phyloP scores from a whole-genome alignment of 2,113 vertebrate species.

The Cavia porcellus region DNA sequence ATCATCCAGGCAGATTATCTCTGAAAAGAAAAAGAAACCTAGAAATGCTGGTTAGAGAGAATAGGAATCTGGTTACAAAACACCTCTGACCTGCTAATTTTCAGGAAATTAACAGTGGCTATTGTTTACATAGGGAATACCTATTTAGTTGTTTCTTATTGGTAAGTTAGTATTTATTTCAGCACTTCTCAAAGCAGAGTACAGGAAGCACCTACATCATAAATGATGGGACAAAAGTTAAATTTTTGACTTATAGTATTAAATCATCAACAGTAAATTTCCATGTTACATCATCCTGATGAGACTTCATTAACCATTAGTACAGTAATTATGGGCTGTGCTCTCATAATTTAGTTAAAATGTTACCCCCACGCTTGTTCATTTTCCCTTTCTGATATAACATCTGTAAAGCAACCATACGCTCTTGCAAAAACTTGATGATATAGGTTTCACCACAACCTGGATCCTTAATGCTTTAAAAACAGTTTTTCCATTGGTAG shows the following conservation, averaged over 20 bases:
- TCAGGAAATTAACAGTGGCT: not conserved
- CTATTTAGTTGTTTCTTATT: not conserved
- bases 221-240: not conserved
- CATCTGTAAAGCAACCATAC: not conserved
- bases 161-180: not conserved
- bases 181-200: not conserved
- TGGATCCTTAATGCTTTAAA: not conserved
- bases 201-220: not conserved
- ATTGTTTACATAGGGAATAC: not conserved
- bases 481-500: not conserved
- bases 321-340: not conserved
- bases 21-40: not conserved
- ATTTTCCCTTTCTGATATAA: not conserved
- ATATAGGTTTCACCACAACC: not conserved
- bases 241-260: not conserved
- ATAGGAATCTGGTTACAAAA: not conserved
- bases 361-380: not conserved
- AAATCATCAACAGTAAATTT: not conserved
- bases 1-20: not conserved
- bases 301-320: not conserved
- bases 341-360: slow-evolving; percentile 13
- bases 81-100: not conserved
- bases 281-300: not conserved
- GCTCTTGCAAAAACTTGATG: not conserved
- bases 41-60: not conserved